Base-by-base conservation (phyloP, 1,140 invertebrate genomes). In the Danaus melanippus region DNA sequence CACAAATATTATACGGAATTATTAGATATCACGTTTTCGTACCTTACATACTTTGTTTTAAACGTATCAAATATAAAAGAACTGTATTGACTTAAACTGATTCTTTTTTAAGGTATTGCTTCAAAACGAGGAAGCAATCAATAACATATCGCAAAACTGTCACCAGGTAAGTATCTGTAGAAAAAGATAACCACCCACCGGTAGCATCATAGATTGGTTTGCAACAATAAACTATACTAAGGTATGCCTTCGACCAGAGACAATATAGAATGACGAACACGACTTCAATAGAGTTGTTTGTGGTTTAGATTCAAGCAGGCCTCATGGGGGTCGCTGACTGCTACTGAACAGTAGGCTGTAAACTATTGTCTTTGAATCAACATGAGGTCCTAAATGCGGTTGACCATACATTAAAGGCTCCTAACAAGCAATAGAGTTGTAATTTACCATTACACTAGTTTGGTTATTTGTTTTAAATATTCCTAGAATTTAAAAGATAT, bases 171-270 rank as follows among this genome's bases (percentile, higher is more conserved):
- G 21, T 32, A 52, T 56, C 51, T 55, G 42, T 58, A 56, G 48
- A 53, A 68, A 75, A 69, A 50, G 53, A 43, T 55, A 64, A 67
- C 79, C 79, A 78, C 77, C 81, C 74, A 84, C 72, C 73, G 74
- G 72, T 76, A 79, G 74, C 76, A 82, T 84, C 68, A 84, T 79
- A 79, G 74, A 79, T 74, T 73, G 79, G 79, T 81, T 71, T 62
- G 54, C 58, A 68, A 82, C 76, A 82, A 84, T 75, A 60, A 56
- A 60, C 58, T 58, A 43, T 57, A 70, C 62, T 66, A 70, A 71
- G 64, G 64, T 56, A 51, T 55, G 69, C 65, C 69, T 73, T 74
- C 65, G 49, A 60, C 32, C 17, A 60, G 55, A 77, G 67, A 77
- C 76, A 80, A 78, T 67, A 56, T 66, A 56, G 49, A 62, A 49